phyloP scores from a whole-genome alignment of 2,113 vertebrate genomes.

The Podilymbus podiceps region DNA sequence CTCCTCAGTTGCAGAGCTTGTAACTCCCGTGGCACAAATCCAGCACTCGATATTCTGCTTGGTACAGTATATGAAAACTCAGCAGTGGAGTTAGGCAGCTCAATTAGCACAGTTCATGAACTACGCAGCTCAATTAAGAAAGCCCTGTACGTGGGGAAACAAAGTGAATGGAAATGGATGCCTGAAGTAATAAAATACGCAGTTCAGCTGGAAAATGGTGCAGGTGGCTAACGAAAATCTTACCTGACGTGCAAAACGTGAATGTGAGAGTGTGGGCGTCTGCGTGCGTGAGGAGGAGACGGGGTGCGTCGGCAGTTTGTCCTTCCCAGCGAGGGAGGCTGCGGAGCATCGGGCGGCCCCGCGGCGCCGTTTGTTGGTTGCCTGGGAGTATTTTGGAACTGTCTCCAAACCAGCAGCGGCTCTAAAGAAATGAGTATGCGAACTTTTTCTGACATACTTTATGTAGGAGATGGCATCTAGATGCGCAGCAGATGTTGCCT shows the following conservation, averaged over 20 bases:
- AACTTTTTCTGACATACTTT: neutral
- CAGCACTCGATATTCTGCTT: neutral
- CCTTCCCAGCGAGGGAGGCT: constrained; percentile 3
- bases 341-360: neutral
- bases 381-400: neutral
- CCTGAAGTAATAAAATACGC: constrained; percentile 42
- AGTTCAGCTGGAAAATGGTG: constrained; percentile 39
- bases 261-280: neutral
- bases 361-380: neutral
- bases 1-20: neutral
- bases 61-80: neutral
- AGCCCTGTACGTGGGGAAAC: neutral
- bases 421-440: neutral
- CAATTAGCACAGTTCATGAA: constrained; percentile 44
- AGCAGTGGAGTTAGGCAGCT: neutral
- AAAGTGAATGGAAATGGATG: constrained; percentile 18
- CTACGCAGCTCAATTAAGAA: constrained; percentile 24
- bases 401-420: neutral
- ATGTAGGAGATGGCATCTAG: neutral
- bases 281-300: constrained; percentile 8
- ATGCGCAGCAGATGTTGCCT: constrained; percentile 9
- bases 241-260: constrained; percentile 1
- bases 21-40: neutral
- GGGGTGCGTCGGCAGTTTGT: constrained; percentile 33
- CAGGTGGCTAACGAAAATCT: constrained; percentile 41